Conservation (phyloP, 2,113 vertebrate species). For the Ovis aries region ARS-UI_Ramb_v3.0 NC_056078.1:16750501-16751000, state of each 20-base stretch:
- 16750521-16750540: background rate
- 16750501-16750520: background rate
- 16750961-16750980: background rate
- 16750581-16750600: background rate
- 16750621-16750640: background rate
- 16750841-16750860: background rate
- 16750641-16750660: background rate
- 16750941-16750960: background rate
- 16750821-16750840: background rate
- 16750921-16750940: background rate
- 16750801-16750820: background rate
- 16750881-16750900: too few relatives aligned
- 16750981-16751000: background rate
- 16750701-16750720: background rate
- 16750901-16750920: background rate
- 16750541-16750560: background rate
- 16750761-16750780: background rate
- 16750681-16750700: background rate
- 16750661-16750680: background rate
- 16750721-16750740: background rate
- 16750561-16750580: background rate
- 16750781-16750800: background rate
- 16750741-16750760: background rate
- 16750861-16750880: too few relatives aligned
- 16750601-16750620: background rate